Base-by-base conservation (phyloP, 2,113 vertebrate genomes). In the Paracanthobrama guichenoti region DNA sequence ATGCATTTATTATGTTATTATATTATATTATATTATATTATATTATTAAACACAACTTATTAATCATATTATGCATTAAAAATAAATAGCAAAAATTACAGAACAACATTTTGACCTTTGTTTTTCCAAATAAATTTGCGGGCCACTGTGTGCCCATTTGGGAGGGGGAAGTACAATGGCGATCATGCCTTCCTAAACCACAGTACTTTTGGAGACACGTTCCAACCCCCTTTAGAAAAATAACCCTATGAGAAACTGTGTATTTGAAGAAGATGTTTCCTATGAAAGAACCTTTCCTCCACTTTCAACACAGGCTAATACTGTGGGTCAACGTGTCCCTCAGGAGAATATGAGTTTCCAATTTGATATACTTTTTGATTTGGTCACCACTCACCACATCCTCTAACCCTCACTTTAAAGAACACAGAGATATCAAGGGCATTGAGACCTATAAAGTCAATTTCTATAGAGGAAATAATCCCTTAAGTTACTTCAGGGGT, bases 261-360 rank as follows among this genome's bases (percentile, higher is more conserved):
- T 16, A 80, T 74, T 53, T 66, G 50, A 46, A 85, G 57, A 85
- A 81, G 28, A 14, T 55, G 31, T 28, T 73, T 84, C 77, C 60
- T 50, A 81, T 57, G 62, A 84, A 76, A 81, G 48, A 71, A 81
- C 71, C 62, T 77, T 71, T 84, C 12, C 48, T 87, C 86, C 62
- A 66, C 66, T 85, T 85, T 73, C 84, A 74, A 46, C 69, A 88
- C 69, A 67, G 57, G 55, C 79, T 78, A 16, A 78, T 59, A 76
- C 64, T n/a, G 31, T 7, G 6, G 50, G 53, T 53, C 86, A 87
- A 80, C 86, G 59, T 39, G 55, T 76, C 46, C 60, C 85, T 87
- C 16, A 59, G 18, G 31, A 59, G 53, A n/a, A 39, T 78, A 42
- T 10, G 75, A 57, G 50, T 28, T n/a, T 57, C 53, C 75, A 57